Evolutionary conservation across 2,888 invertebrate species (phyloP), one percentile per base, ranked within the genome.

Genomic region (Apamea crenata): DNA sequence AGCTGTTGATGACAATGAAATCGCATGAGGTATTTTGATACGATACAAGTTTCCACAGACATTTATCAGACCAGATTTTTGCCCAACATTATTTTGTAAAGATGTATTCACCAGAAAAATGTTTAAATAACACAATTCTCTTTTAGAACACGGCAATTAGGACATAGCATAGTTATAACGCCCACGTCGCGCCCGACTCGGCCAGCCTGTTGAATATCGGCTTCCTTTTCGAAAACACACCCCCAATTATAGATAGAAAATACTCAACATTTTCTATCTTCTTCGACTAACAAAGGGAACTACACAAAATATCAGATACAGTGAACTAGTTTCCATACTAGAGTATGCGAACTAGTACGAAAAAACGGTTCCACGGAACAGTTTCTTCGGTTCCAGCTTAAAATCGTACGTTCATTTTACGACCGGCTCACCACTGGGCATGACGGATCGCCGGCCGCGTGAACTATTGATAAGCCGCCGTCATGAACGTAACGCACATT

Each of bases 401-500:
- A 50, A 36, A 68, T 12, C 36, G 3, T 56, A 44, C 36, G 40
- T 47, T 53, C 2, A 40, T 87, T 84, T 87, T 70, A 85, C 75
- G 84, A 83, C 12, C 87, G 74, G 4, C 75, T n/a, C 66, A 70
- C 36, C 47, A 50, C 66, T 12, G 61, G n/a, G 75, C 88, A 50
- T 85, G 85, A 77, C 85, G 77, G 81, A 85, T 84, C 56, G 84
- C 32, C 56, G 47, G 53, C 65, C 29, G 59, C 72, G 76, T 53
- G 59, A 69, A 75, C 68, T 75, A 29, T 87, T 84, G 85, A 85
- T 85, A 85, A 87, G 88, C 84, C 53, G 21, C 10, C 14, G 73
- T 72, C 63, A 47, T 63, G 63, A 72, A 80, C 61, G 66, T 63
- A 56, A 72, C 68, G 50, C 21, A 47, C 16, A 67, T 47, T 32